Percentiles rank a stretch among this genome's conserved stretches.
Conservation (phyloP, 2,113 vertebrate genomes). For the Acrocephalus arundinaceus region DNA sequence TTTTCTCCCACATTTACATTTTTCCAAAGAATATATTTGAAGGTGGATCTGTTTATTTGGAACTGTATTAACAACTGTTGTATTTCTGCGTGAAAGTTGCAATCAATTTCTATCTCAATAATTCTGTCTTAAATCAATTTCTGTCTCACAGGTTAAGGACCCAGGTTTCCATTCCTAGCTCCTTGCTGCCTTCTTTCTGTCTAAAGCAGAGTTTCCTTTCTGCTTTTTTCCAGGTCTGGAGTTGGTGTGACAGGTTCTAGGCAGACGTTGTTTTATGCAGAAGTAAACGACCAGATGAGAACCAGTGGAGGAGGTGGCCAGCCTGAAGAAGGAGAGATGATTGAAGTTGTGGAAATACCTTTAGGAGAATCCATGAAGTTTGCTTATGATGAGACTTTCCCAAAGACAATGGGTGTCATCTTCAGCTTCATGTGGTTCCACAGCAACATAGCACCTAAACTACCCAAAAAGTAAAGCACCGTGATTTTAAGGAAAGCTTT, state of each 20-base stretch:
- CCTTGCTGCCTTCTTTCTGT: background rate
- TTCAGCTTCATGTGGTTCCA: slow-evolving; percentile 92
- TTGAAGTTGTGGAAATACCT: slow-evolving; percentile 88
- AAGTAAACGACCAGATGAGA: slow-evolving; percentile 87
- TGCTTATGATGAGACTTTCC: slow-evolving; percentile 83
- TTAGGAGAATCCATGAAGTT: slow-evolving; percentile 88
- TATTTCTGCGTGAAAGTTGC: background rate
- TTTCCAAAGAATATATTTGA: background rate
- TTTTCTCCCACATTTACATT: background rate
- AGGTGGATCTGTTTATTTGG: background rate
- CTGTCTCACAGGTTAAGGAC: background rate
- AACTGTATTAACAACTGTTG: background rate
- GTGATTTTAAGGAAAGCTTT: background rate
- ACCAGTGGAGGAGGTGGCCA: slow-evolving; percentile 81
- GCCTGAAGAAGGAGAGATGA: slow-evolving; percentile 85
- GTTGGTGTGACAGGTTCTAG: slow-evolving; percentile 85
- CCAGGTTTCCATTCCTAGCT: background rate
- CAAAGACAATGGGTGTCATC: slow-evolving; percentile 87
- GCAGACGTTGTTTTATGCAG: slow-evolving; percentile 89
- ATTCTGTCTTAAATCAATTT: background rate
- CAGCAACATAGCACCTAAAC: slow-evolving; percentile 82
- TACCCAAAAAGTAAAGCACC: background rate
- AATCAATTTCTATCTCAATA: background rate
- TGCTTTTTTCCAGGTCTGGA: slow-evolving; percentile 75
- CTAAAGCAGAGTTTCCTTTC: background rate